Conservation (phyloP, 2,797 vertebrate genomes). For the Enteromius unitaeniatus region DNA sequence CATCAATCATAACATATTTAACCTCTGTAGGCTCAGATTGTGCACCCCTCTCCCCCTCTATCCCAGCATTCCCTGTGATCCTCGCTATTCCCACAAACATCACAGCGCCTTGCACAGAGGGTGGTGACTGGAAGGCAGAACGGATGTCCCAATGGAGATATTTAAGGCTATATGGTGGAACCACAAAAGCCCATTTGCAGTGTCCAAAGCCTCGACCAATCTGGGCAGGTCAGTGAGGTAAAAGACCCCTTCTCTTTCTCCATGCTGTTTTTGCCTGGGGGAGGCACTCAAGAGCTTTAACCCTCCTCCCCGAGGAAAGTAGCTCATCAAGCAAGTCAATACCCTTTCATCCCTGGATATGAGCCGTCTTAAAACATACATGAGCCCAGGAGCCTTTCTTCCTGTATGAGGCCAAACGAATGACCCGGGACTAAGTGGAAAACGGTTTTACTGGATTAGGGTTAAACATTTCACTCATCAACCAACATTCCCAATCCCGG, state of each 20-base stretch:
- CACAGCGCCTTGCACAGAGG: not conserved
- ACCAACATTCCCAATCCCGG: slow-evolving; percentile 18
- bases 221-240: slow-evolving; percentile 22
- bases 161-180: slow-evolving; percentile 59
- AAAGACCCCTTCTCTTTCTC: not conserved
- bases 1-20: slow-evolving; percentile 76
- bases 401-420: slow-evolving; percentile 64
- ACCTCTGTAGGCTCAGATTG: slow-evolving; percentile 54
- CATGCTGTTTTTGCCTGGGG: slow-evolving; percentile 66
- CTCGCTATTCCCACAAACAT: slow-evolving; percentile 34
- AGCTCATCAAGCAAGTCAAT: slow-evolving; percentile 75
- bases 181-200: slow-evolving; percentile 59
- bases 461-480: slow-evolving; percentile 66
- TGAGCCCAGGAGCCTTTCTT: slow-evolving; percentile 72
- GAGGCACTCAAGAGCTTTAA: slow-evolving; percentile 66
- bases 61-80: slow-evolving; percentile 33
- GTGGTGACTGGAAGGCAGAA: not conserved
- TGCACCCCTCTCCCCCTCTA: slow-evolving; percentile 43
- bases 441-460: slow-evolving; percentile 72
- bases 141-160: slow-evolving; percentile 53
- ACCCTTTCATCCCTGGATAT: slow-evolving; percentile 65
- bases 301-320: slow-evolving; percentile 57
- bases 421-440: slow-evolving; percentile 69
- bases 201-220: slow-evolving; percentile 26
- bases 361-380: slow-evolving; percentile 79